Evolutionary conservation across 2,888 invertebrate genomes (phyloP), one percentile per base, ranked within the genome.

Genomic region (Perizoma flavofasciatum): DNA sequence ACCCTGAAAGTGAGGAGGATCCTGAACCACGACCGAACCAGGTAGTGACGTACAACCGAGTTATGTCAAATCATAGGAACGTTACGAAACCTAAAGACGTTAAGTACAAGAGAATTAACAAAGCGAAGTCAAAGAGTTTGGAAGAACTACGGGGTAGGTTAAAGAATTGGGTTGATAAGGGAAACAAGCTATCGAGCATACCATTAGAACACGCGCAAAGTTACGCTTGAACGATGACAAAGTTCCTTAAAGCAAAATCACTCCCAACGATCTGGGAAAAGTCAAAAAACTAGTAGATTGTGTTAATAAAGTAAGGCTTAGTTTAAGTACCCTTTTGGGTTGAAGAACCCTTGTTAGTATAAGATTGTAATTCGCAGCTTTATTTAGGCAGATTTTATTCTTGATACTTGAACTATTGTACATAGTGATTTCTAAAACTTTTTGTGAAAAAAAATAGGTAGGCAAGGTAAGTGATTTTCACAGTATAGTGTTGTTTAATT

Each of bases 61-160:
- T 97, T 59, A 97, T 97, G 97, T 96, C 96, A 48, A 97, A 97
- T 86, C 97, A 97, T 83, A 93, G 97, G 66, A 97, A 96, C 53
- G 97, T 97, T 52, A 97, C 97, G 5, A 97, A 97, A 82, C 97
- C 97, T 67, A 97, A 97, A 89, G 97, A 97, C 81, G 97, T 97
- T 39, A 97, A 97, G 86, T 97, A 97, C 89, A 97, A 97, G 83
- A 94, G 97, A 77, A 97, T 97, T 83, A 97, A 97, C 82, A 97
- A 97, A 82, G 97, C 97, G 5, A 97, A 97, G 81, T 97, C 97
- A 63, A 97, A 97, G 87, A 97, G 97, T 75, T 89, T 97, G 68
- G 97, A 97, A 75, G 97, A 97, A 77, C 80, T 97, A 59, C 89
- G 97, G 4, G 97, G 97, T 0, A 93, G 96, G 66, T 93, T 97